These are phyloP conservation scores for Willowsia nigromaculata DNA, from an alignment of 2,888 invertebrate genomes.

Conservation along the genomic window DNA sequence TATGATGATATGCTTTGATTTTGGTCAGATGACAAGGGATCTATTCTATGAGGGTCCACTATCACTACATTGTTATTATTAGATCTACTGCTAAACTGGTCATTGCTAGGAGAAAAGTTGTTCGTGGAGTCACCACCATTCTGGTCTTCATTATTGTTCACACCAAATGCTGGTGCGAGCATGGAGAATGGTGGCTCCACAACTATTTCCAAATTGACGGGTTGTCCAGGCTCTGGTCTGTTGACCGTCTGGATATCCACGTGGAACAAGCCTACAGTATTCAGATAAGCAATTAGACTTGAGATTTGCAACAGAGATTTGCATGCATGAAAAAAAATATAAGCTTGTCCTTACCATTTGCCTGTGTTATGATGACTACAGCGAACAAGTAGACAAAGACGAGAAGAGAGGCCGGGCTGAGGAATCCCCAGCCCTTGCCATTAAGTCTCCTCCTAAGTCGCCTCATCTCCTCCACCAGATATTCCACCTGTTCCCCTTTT, in stretches of 20 bases:
- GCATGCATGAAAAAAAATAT: neutral
- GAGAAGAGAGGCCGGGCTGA: neutral
- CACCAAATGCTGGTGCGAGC: conserved; percentile 19
- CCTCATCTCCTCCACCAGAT: neutral
- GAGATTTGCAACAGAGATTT: too few relatives aligned
- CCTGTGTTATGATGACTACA: neutral
- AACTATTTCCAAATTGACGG: conserved; percentile 72
- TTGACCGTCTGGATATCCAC: conserved; percentile 72
- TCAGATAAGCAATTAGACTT: neutral
- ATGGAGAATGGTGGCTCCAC: conserved; percentile 58
- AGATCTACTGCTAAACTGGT: neutral
- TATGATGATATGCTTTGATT: neutral
- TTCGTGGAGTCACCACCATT: too few relatives aligned
- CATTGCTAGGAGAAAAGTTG: neutral
- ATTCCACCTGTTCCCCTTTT: neutral
- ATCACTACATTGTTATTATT: neutral
- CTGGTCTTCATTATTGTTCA: neutral
- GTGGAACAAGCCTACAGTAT: conserved; percentile 67
- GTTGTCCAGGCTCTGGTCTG: conserved; percentile 65
- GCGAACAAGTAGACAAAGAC: conserved; percentile 17
- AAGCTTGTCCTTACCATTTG: conserved; percentile 24
- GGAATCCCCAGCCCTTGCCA: conserved; percentile 32
- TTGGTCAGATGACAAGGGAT: neutral
- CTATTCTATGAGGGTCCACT: neutral
- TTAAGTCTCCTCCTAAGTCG: conserved; percentile 31